Base-by-base conservation (phyloP, 2,113 vertebrate genomes). In the Bungarus multicinctus region DNA sequence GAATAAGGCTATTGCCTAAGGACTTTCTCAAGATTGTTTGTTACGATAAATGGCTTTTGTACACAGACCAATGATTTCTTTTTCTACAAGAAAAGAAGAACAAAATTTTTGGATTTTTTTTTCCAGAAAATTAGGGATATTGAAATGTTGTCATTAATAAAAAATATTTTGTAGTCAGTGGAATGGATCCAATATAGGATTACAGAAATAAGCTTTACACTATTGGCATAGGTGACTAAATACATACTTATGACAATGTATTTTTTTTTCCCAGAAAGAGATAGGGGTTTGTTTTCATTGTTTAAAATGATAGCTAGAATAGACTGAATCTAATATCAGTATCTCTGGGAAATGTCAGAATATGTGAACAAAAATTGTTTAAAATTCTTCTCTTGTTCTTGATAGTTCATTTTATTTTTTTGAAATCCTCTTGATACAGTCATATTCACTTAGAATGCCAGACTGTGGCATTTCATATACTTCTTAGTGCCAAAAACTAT, bases 391-490 rank as follows among this genome's bases (percentile, higher is more conserved):
- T 30, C 86, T 94, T 25, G 25, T 0, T 3, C 52, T 89, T 57
- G 22, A 89, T 89, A 8, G 10, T 25, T 95, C 45, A 47, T n/a
- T 34, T 81, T 45, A 9, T 8, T 43, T 52, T 64, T 88, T 53
- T 69, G 4, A 43, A 88, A 16, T 69, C 30, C 90, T 95, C 22
- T 27, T 89, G 91, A 12, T 50, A 50, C 45, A 91, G 91, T 22
- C 60, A 92, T 5, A 39, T 91, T 93, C 85, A 91, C 52, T 92
- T 88, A 92, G 30, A 34, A 58, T 53, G 54, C 90, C 30, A 2
- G 89, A 94, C 10, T 91, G 86, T 43, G 94, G 10, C 2, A 43
- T 90, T 81, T 90, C n/a, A 69, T 23, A 81, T 47, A 64, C 3
- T 34, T 90, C 64, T 69, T 81, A 85, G 25, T 91, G 22, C 69